phyloP scores from a whole-genome alignment of 2,113 vertebrate species.

The Morphnarchus princeps region DNA sequence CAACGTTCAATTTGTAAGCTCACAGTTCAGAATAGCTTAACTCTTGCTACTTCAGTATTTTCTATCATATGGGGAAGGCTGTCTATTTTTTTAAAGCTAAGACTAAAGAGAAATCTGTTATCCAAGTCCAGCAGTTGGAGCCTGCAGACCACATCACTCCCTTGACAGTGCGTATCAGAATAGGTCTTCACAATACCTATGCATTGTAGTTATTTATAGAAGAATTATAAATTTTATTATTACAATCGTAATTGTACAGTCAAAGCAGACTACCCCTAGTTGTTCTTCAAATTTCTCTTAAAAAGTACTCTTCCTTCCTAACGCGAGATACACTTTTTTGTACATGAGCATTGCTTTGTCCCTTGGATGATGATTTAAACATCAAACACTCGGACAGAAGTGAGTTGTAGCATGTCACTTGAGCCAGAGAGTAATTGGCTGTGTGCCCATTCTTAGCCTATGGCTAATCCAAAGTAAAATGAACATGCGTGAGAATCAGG shows the following conservation, averaged over 20 bases:
- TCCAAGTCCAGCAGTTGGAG: not conserved
- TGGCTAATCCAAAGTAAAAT: not conserved
- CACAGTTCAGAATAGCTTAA: not conserved
- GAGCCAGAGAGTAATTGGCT: not conserved
- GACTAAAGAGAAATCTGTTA: not conserved
- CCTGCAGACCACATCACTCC: not conserved
- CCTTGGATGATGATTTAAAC: not conserved
- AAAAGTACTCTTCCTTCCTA: not conserved
- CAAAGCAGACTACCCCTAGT: not conserved
- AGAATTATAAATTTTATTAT: not conserved
- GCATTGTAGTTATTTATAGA: not conserved
- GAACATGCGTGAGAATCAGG: not conserved
- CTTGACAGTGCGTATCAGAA: not conserved
- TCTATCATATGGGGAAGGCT: not conserved
- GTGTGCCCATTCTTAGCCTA: not conserved
- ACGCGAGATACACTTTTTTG: not conserved
- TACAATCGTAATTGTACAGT: not conserved
- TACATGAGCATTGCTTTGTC: not conserved
- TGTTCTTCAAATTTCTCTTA: not conserved
- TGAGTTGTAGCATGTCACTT: not conserved
- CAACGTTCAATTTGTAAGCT: not conserved
- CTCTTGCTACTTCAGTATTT: not conserved
- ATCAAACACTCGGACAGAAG: not conserved
- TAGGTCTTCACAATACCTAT: not conserved
- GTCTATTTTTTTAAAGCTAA: not conserved